Percentiles rank a stretch among this genome's conserved stretches.
phyloP scores from a whole-genome alignment of 2,797 vertebrate species.

The Xerus rutilus region DNA sequence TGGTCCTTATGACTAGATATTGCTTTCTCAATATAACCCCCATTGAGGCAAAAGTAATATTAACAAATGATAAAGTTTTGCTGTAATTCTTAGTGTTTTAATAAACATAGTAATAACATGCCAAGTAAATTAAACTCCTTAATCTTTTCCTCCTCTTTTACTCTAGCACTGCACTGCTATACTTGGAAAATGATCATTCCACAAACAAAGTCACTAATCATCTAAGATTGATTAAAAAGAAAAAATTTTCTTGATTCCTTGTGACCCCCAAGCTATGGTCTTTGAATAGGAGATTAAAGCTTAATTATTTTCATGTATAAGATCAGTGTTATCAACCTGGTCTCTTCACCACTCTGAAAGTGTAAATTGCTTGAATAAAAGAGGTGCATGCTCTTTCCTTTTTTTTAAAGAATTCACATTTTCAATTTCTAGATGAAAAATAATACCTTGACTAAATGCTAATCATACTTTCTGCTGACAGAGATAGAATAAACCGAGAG shows the following conservation, averaged over 20 bases:
- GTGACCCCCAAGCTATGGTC: constrained; percentile 67
- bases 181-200: constrained; percentile 77
- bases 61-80: constrained; percentile 78
- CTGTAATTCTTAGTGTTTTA: constrained; percentile 81
- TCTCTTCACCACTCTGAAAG: constrained; percentile 55
- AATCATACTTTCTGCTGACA: constrained; percentile 78
- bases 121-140: constrained; percentile 86
- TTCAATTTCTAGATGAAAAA: constrained; percentile 73
- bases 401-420: constrained; percentile 63
- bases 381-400: constrained; percentile 16
- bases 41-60: constrained; percentile 75
- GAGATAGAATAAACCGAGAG: constrained; percentile 60
- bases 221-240: constrained; percentile 70
- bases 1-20: constrained; percentile 74
- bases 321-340: constrained; percentile 63
- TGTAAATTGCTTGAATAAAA: constrained; percentile 68
- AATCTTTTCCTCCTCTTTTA: constrained; percentile 81
- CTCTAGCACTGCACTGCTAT: constrained; percentile 45
- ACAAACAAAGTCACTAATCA: constrained; percentile 85
- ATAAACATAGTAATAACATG: constrained; percentile 80
- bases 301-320: constrained; percentile 81
- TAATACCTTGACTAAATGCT: constrained; percentile 72
- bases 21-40: constrained; percentile 78
- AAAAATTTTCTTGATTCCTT: constrained; percentile 71
- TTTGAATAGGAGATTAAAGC: constrained; percentile 74